Conservation (phyloP, 2,888 invertebrate species). For the Metacarcinus magister region DNA sequence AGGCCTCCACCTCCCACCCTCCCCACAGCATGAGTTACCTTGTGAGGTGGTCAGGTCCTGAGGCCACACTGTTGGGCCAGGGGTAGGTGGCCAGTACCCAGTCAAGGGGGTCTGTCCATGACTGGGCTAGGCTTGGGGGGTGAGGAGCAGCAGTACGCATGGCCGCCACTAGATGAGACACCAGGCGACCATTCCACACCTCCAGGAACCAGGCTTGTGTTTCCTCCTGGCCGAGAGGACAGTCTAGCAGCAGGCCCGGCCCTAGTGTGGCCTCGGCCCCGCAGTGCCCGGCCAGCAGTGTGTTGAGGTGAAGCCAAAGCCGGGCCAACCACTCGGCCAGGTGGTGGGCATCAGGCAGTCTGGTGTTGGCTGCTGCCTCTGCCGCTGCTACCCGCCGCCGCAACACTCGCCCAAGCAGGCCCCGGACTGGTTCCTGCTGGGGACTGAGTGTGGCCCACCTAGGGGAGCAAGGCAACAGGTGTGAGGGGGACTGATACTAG, state of each 20-base stretch:
- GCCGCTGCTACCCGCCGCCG: constrained; percentile 66
- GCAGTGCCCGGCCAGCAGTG: constrained; percentile 72
- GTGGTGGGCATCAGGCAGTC: constrained; percentile 75
- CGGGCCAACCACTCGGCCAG: constrained; percentile 79
- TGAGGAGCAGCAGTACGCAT: constrained; percentile 50
- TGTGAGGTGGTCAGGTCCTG: constrained; percentile 75
- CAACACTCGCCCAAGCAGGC: constrained; percentile 75
- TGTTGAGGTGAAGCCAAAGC: constrained; percentile 80
- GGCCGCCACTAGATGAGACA: constrained; percentile 62
- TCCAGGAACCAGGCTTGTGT: constrained; percentile 79
- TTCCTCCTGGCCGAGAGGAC: constrained; percentile 74
- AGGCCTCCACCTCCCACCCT: no score
- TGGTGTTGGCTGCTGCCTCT: constrained; percentile 70
- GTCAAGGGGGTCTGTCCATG: constrained; percentile 78
- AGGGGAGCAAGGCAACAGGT: not conserved
- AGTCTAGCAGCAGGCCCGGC: constrained; percentile 72
- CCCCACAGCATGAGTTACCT: constrained; percentile 61
- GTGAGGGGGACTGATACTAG: not conserved
- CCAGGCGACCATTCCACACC: constrained; percentile 76
- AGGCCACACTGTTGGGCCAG: constrained; percentile 77
- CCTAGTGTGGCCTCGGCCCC: constrained; percentile 63
- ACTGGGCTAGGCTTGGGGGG: constrained; percentile 59
- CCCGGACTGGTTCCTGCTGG: constrained; percentile 74
- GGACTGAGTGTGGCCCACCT: constrained; percentile 76
- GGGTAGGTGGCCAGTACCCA: constrained; percentile 81